phyloP scores from a whole-genome alignment of 2,797 vertebrate genomes.

The Microcaecilia unicolor region DNA sequence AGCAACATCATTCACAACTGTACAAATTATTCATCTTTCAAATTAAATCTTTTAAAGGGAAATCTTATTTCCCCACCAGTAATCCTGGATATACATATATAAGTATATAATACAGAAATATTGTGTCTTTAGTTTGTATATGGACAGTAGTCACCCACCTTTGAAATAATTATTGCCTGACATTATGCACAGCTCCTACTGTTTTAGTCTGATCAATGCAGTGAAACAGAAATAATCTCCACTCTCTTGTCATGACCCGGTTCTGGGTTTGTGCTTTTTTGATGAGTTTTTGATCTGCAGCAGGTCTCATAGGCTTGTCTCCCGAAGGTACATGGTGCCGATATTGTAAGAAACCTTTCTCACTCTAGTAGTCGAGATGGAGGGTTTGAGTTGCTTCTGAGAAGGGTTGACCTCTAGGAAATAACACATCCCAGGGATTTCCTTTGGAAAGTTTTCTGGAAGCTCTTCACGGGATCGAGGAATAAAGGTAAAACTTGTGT shows the following conservation, averaged over 20 bases:
- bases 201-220: slow-evolving; percentile 33
- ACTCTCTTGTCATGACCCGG: slow-evolving; percentile 38
- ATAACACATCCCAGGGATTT: slow-evolving; percentile 94
- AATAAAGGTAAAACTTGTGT: slow-evolving; percentile 84
- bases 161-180: slow-evolving; percentile 61
- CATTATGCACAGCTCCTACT: slow-evolving; percentile 42
- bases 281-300: slow-evolving; percentile 52
- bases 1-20: no score
- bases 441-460: slow-evolving; percentile 96
- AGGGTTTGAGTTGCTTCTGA: slow-evolving; percentile 73
- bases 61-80: no score
- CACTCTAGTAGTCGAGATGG: slow-evolving; percentile 77
- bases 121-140: no score
- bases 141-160: slow-evolving; percentile 39
- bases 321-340: slow-evolving; percentile 97
- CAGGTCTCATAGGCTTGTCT: slow-evolving; percentile 87
- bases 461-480: slow-evolving; percentile 92
- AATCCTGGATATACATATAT: no score
- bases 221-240: slow-evolving; percentile 39
- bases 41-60: no score
- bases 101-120: no score
- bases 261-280: slow-evolving; percentile 65
- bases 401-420: slow-evolving; percentile 87
- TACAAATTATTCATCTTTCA: no score
- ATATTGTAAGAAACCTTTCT: slow-evolving; percentile 96